Conservation (phyloP, 2,888 invertebrate genomes). For the Hemistola chrysoprasaria region DNA sequence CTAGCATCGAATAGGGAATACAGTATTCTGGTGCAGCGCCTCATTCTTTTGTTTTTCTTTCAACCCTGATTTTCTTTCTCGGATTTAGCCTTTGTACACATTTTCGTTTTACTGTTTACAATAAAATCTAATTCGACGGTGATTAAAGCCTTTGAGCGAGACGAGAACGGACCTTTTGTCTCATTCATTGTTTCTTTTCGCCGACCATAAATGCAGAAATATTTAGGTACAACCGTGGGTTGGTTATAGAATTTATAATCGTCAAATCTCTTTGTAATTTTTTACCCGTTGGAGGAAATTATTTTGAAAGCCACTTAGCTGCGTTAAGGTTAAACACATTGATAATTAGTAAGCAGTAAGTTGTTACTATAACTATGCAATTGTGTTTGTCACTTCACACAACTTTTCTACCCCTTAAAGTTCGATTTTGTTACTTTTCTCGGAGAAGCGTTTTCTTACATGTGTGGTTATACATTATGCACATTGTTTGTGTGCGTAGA, state of each 20-base stretch:
- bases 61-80: constrained; percentile 26
- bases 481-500: too few species aligned
- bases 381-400: too few species aligned
- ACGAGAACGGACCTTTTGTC: constrained; percentile 26
- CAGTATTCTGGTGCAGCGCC: constrained; percentile 25
- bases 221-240: constrained; percentile 17
- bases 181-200: constrained; percentile 22
- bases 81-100: constrained; percentile 33
- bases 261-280: constrained; percentile 4
- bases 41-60: constrained; percentile 28
- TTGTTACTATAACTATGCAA: too few species aligned
- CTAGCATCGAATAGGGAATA: constrained; percentile 24
- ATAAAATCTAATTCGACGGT: constrained; percentile 37
- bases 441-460: too few species aligned
- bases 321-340: too few species aligned
- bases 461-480: too few species aligned
- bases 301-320: too few species aligned
- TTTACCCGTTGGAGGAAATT: too few species aligned
- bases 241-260: constrained; percentile 18
- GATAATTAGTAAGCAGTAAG: too few species aligned
- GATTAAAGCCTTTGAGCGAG: constrained; percentile 32
- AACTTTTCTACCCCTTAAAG: too few species aligned
- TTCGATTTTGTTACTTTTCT: too few species aligned
- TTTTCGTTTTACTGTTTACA: constrained; percentile 40
- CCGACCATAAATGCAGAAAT: constrained; percentile 23